phyloP scores from a whole-genome alignment of 2,797 vertebrate genomes.

The Schizopygopsis malacanthus region DNA sequence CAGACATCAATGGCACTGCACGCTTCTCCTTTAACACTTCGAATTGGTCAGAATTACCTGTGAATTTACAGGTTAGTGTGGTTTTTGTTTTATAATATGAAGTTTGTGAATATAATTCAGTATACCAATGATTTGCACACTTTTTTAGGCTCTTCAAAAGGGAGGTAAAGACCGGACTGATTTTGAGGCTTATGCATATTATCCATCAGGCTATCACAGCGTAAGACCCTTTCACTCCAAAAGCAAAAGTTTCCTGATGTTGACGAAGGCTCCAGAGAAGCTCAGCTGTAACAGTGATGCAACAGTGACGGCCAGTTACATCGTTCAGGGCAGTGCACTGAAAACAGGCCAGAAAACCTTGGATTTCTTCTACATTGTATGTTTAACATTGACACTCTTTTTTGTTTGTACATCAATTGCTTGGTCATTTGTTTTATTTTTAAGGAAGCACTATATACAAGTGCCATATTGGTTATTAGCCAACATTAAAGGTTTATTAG shows the following conservation, averaged over 20 bases:
- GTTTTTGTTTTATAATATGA: background rate
- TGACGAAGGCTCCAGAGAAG: slow-evolving; percentile 64
- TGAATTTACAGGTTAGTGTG: slow-evolving; percentile 76
- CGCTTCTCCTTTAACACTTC: slow-evolving; percentile 80
- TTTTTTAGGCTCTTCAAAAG: slow-evolving; percentile 67
- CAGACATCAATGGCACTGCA: slow-evolving; percentile 75
- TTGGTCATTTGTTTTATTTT: background rate
- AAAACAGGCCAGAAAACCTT: slow-evolving; percentile 61
- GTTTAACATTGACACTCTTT: background rate
- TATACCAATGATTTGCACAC: background rate
- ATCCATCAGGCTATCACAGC: slow-evolving; percentile 53
- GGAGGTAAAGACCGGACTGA: background rate
- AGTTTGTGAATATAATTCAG: background rate
- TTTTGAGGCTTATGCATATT: slow-evolving; percentile 7
- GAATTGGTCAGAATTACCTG: slow-evolving; percentile 63
- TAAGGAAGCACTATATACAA: too few relatives aligned
- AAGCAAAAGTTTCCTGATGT: slow-evolving; percentile 82
- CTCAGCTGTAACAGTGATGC: slow-evolving; percentile 74
- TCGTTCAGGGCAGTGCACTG: slow-evolving; percentile 77
- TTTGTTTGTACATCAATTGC: background rate
- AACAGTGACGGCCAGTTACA: slow-evolving; percentile 70
- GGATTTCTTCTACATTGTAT: slow-evolving; percentile 83
- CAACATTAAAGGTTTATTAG: background rate
- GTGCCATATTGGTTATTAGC: background rate
- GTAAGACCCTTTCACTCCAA: slow-evolving; percentile 79